A percentile compares a stretch with the other conserved stretches of the same genome.
Conservation (phyloP, 92 coral and sea anemone genomes). For the Anthopleura xanthogrammica region DNA sequence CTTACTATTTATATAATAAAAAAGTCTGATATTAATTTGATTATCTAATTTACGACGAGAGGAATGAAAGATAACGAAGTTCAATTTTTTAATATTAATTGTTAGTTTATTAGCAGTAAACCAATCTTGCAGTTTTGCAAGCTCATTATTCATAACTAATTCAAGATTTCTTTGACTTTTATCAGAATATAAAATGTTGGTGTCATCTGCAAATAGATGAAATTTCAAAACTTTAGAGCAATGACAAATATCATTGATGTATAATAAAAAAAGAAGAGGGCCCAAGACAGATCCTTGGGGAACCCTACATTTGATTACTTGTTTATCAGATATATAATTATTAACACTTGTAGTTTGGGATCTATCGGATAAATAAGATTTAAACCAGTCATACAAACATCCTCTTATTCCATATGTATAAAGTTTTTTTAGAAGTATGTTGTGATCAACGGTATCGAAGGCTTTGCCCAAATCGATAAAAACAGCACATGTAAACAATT, state of each 20-base stretch:
- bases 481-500: neutral
- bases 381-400: slow-evolving; percentile 9
- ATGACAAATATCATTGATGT: neutral
- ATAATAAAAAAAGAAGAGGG: neutral
- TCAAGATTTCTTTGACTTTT: neutral
- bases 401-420: slow-evolving; percentile 1
- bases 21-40: neutral
- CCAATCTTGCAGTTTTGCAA: neutral
- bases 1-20: neutral
- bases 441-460: too few relatives aligned
- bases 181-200: neutral
- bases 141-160: neutral
- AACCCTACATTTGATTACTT: neutral
- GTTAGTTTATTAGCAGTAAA: neutral
- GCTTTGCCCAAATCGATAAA: neutral
- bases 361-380: slow-evolving; percentile 6
- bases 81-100: neutral
- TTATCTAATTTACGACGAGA: neutral
- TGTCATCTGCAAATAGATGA: slow-evolving; percentile 17
- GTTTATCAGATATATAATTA: slow-evolving; percentile 1
- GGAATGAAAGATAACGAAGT: slow-evolving; percentile 13
- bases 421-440: slow-evolving; percentile 5
- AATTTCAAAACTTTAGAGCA: slow-evolving; percentile 2
- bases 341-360: neutral
- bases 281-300: neutral